Evolutionary conservation across 2,888 invertebrate genomes (phyloP).

Genomic region (Morinoia aosen): DNA sequence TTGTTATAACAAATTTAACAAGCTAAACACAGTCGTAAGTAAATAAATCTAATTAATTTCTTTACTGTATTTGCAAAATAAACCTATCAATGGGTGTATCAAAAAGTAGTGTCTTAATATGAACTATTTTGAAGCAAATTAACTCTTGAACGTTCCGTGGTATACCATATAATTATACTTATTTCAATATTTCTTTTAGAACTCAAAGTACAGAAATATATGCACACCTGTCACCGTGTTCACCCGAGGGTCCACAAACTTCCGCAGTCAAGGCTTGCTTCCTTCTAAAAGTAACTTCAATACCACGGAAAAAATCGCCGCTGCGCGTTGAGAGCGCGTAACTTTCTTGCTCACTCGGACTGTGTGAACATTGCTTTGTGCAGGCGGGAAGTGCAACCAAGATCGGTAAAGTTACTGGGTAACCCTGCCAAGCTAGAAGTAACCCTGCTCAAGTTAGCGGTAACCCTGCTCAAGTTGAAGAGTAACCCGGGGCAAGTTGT

Average conservation of each 20-base stretch:
- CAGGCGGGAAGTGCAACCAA: neutral
- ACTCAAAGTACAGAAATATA: neutral
- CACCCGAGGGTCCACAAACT: neutral
- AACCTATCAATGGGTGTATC: too few species aligned
- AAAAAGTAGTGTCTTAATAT: too few species aligned
- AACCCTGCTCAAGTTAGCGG: neutral
- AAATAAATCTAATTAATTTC: too few species aligned
- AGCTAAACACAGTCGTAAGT: too few species aligned
- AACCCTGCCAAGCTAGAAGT: neutral
- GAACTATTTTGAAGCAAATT: neutral
- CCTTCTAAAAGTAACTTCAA: neutral
- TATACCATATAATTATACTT: too few species aligned
- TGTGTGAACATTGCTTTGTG: neutral
- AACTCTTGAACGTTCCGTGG: neutral
- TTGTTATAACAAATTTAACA: too few species aligned
- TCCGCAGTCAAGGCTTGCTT: neutral
- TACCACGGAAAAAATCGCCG: neutral
- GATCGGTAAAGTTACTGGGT: neutral
- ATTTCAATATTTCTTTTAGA: neutral
- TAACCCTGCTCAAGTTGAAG: neutral
- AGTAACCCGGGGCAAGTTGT: neutral
- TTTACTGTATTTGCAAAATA: too few species aligned
- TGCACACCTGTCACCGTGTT: neutral
- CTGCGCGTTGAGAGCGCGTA: neutral
- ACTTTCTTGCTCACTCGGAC: neutral